These are phyloP conservation scores for Oscheius sp. DNA, from an alignment of 2,888 invertebrate genomes.

Conservation along the genomic window DNA sequence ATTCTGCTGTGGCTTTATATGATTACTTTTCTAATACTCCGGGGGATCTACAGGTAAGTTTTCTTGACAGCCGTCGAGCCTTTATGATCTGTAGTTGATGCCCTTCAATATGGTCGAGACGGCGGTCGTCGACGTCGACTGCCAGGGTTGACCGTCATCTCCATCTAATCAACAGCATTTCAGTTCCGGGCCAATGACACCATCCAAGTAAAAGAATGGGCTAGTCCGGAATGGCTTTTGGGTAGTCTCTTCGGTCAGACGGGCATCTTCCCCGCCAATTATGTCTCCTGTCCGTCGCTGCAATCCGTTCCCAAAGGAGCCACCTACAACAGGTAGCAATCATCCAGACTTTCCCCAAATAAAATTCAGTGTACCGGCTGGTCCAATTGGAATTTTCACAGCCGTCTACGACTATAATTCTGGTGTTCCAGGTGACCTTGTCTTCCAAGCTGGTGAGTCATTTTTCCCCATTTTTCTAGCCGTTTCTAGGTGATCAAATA, in stretches of 20 bases:
- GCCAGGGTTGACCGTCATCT: neutral
- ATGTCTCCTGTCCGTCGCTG: slow-evolving; percentile 54
- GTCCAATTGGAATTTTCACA: slow-evolving; percentile 23
- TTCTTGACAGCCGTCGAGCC: no score
- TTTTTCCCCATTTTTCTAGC: neutral
- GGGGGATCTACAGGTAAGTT: slow-evolving; percentile 63
- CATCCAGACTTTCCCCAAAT: neutral
- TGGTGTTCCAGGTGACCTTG: slow-evolving; percentile 51
- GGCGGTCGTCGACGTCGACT: neutral
- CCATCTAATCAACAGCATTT: slow-evolving; percentile 37
- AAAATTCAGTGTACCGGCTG: neutral
- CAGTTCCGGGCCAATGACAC: slow-evolving; percentile 61
- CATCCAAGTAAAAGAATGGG: slow-evolving; percentile 56
- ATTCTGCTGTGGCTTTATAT: slow-evolving; percentile 61
- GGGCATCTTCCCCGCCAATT: slow-evolving; percentile 67
- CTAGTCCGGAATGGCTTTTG: slow-evolving; percentile 66
- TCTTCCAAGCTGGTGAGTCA: slow-evolving; percentile 39
- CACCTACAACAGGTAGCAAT: slow-evolving; percentile 7
- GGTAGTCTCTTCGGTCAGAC: slow-evolving; percentile 56
- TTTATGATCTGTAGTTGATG: no score
- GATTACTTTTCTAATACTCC: slow-evolving; percentile 62
- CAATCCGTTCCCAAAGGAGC: slow-evolving; percentile 39
- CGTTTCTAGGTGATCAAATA: slow-evolving; percentile 41
- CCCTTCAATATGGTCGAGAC: neutral
- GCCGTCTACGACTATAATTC: slow-evolving; percentile 64